A percentile compares a stretch with the other conserved stretches of the same genome.
Conservation (phyloP, 2,113 vertebrate species). For the Ceyx cyanopectus region DNA sequence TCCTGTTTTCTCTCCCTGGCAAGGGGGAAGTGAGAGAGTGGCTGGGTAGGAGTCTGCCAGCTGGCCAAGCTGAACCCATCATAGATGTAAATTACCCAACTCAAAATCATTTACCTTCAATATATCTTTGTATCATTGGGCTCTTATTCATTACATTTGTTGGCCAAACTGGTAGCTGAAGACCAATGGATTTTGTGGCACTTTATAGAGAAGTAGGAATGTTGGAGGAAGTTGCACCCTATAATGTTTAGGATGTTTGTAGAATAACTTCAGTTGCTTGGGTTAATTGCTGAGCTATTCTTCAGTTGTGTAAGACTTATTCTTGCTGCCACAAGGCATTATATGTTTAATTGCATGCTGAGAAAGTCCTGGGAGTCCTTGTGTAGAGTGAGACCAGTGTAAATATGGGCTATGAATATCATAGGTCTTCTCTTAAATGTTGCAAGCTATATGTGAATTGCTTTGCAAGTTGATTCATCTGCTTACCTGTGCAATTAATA, state of each 20-base stretch:
- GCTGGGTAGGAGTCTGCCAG: rapidly evolving
- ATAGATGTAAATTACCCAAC: not conserved
- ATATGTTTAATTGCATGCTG: not conserved
- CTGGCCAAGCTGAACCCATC: no score
- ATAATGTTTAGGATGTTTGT: not conserved
- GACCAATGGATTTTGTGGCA: not conserved
- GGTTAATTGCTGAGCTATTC: not conserved
- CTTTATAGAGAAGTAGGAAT: not conserved
- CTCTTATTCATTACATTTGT: not conserved
- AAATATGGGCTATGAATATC: not conserved
- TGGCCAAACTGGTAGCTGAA: not conserved
- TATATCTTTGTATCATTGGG: rapidly evolving
- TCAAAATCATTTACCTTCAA: rapidly evolving
- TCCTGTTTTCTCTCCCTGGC: rapidly evolving
- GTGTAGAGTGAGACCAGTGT: not conserved
- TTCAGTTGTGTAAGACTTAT: not conserved
- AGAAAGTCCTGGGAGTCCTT: not conserved
- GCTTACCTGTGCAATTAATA: not conserved
- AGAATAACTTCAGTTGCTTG: not conserved
- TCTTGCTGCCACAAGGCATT: not conserved
- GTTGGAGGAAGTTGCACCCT: not conserved
- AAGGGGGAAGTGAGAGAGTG: rapidly evolving
- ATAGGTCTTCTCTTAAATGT: not conserved
- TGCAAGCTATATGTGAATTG: not conserved
- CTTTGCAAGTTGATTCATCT: not conserved